Conservation (phyloP, 2,888 invertebrate genomes). For the Catonia carolina region DNA sequence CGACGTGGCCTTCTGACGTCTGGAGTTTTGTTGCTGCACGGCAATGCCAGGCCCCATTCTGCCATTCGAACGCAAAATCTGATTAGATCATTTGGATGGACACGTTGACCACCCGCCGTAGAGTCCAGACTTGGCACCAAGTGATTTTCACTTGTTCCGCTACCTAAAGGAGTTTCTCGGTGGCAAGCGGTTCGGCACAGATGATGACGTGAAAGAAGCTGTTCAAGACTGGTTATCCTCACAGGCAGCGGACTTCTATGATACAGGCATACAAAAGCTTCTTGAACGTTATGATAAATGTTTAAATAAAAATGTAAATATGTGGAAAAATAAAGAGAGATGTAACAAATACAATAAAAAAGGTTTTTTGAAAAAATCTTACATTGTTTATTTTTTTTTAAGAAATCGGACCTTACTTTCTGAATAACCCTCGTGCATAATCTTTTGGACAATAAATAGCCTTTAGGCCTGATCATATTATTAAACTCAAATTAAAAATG, state of each 20-base stretch:
- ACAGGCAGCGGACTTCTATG: slow-evolving; percentile 11
- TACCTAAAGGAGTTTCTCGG: too few relatives aligned
- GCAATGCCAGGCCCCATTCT: too few relatives aligned
- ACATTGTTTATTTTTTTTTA: slow-evolving; percentile 3
- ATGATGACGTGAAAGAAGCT: slow-evolving; percentile 22
- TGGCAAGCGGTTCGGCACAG: slow-evolving; percentile 12
- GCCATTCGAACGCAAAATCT: not conserved
- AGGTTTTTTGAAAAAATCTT: not conserved
- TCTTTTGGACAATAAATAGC: not conserved
- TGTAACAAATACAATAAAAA: not conserved
- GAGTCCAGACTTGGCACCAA: too few relatives aligned
- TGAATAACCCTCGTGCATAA: not conserved
- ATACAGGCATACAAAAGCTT: slow-evolving; percentile 22
- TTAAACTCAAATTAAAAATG: not conserved
- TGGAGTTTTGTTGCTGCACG: too few relatives aligned
- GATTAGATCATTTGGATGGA: slow-evolving; percentile 1
- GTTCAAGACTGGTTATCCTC: slow-evolving; percentile 17
- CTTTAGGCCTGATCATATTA: not conserved
- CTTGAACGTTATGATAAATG: slow-evolving; percentile 17
- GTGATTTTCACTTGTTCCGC: slow-evolving; percentile 21
- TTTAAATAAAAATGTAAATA: too few relatives aligned
- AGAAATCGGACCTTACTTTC: too few relatives aligned
- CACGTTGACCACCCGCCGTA: slow-evolving; percentile 6
- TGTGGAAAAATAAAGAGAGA: too few relatives aligned
- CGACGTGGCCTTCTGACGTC: too few relatives aligned